Evolutionary conservation across 2,888 invertebrate species (phyloP).

Genomic region (Acanthosepion esculentum): DNA sequence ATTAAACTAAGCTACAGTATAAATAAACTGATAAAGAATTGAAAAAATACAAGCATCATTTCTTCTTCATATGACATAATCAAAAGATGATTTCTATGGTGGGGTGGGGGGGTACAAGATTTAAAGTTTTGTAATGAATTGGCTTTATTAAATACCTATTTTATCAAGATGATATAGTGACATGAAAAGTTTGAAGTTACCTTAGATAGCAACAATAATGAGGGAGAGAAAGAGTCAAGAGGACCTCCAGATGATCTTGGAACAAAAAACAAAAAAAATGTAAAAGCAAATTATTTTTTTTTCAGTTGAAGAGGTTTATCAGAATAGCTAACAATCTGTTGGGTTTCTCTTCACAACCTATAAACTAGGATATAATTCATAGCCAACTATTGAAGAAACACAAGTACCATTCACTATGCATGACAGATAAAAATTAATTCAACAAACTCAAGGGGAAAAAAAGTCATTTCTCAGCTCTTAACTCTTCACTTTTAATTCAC

Average conservation of each 20-base stretch:
- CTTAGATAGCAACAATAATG: background rate
- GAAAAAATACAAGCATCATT: no score
- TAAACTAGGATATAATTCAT: background rate
- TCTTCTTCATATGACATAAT: no score
- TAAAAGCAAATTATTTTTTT: background rate
- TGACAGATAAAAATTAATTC: background rate
- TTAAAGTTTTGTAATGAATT: background rate
- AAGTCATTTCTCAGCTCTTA: background rate
- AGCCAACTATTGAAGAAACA: background rate
- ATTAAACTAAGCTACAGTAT: no score
- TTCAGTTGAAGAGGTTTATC: background rate
- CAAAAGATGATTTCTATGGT: no score
- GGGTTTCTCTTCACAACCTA: background rate
- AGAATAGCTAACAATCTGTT: background rate
- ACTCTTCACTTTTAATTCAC: no score
- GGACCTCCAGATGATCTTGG: background rate
- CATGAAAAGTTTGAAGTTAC: background rate
- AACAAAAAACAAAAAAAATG: background rate
- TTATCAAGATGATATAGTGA: background rate
- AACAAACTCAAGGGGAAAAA: accelerated
- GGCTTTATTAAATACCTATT: background rate
- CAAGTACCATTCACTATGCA: background rate
- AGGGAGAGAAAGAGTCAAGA: background rate
- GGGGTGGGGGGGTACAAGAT: no score
- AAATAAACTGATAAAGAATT: no score